phyloP scores from a whole-genome alignment of 2,113 vertebrate species.

The Burhinus oedicnemus region DNA sequence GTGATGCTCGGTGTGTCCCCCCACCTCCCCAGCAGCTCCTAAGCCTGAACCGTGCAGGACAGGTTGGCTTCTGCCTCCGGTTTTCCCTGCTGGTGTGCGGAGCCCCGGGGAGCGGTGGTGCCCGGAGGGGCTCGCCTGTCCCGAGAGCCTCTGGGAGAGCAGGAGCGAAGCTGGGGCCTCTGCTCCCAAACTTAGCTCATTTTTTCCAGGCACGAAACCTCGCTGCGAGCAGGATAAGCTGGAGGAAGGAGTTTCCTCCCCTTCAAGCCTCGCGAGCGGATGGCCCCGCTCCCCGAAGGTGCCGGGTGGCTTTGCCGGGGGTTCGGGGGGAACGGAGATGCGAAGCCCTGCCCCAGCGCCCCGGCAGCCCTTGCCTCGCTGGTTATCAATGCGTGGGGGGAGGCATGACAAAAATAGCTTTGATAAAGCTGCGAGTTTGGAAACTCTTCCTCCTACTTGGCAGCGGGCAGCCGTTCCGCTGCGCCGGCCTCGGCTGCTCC shows the following conservation, averaged over 20 bases:
- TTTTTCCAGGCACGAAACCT: constrained; percentile 31
- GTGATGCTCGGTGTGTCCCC: background rate
- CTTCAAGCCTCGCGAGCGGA: background rate
- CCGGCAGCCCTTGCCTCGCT: background rate
- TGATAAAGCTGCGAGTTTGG: constrained; percentile 34
- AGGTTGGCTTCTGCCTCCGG: background rate
- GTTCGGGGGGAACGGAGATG: background rate
- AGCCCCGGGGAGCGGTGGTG: background rate
- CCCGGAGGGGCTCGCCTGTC: background rate
- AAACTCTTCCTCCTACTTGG: constrained; percentile 11
- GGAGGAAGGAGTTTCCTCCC: constrained; percentile 37
- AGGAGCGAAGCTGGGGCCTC: background rate
- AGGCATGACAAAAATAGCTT: background rate
- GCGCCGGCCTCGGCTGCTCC: constrained; percentile 30
- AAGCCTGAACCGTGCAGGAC: rapidly evolving
- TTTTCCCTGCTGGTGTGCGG: background rate
- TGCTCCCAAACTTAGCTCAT: constrained; percentile 30
- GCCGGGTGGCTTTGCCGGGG: background rate
- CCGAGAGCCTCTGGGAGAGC: background rate
- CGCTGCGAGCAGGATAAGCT: background rate
- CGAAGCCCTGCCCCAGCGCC: background rate
- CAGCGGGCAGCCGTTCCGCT: background rate
- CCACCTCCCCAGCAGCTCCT: background rate
- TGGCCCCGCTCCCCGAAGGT: background rate
- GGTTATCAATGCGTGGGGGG: background rate